These are phyloP conservation scores for Athripsodes cinereus DNA, from an alignment of 2,888 invertebrate genomes.

Conservation along the genomic window DNA sequence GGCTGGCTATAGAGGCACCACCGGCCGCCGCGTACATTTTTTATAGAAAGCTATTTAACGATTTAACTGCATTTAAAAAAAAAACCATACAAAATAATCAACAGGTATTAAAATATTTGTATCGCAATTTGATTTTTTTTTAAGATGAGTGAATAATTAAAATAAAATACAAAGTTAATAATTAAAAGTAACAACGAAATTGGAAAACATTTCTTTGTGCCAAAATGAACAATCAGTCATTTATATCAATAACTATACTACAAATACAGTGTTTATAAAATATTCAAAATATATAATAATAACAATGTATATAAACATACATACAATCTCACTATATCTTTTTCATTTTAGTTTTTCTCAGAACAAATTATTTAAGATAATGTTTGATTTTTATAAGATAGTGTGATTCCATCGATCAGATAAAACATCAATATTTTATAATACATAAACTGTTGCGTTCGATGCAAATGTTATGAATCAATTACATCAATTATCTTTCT, in stretches of 20 bases:
- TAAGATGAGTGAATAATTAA: neutral
- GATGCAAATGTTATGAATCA: too few species aligned
- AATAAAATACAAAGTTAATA: neutral
- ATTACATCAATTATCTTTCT: neutral
- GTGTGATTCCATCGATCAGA: too few species aligned
- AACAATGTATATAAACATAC: constrained; percentile 3
- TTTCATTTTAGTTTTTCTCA: neutral
- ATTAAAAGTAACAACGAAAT: neutral
- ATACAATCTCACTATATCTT: neutral
- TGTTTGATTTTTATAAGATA: too few species aligned
- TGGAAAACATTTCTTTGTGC: constrained; percentile 11
- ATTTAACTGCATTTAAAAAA: too few species aligned
- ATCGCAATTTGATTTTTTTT: neutral
- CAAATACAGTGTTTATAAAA: constrained; percentile 4
- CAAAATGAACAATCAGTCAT: neutral
- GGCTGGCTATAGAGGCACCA: constrained; percentile 80
- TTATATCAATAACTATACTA: too few species aligned
- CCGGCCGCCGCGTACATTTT: constrained; percentile 85
- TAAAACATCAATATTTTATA: too few species aligned
- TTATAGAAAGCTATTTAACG: too few species aligned
- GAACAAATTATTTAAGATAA: neutral
- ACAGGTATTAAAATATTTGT: too few species aligned
- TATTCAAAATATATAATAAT: constrained; percentile 6
- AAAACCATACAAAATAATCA: too few species aligned
- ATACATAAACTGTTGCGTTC: too few species aligned